A percentile compares a stretch with the other conserved stretches of the same genome.
Evolutionary conservation across 2,113 vertebrate species (phyloP).

Genomic region (Myrmecophaga tridactyla): DNA sequence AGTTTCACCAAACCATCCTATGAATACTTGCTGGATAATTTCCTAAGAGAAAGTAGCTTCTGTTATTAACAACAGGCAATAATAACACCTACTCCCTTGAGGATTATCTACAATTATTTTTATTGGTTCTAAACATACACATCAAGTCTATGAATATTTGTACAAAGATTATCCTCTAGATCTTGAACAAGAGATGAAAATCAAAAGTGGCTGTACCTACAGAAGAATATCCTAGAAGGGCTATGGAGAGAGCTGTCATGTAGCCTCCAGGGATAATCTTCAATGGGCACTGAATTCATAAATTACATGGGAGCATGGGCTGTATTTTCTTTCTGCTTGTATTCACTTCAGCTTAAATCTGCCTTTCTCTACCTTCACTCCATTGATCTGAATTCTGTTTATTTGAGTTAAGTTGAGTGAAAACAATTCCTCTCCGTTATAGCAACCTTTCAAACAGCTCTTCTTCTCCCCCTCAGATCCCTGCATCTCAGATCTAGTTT

Average conservation of each 20-base stretch:
- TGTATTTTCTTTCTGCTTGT: background rate
- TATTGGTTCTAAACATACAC: background rate
- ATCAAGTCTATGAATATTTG: background rate
- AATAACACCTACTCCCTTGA: background rate
- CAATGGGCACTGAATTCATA: background rate
- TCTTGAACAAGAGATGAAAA: background rate
- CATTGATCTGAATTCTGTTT: background rate
- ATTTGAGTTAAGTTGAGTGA: background rate
- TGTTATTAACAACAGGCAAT: background rate
- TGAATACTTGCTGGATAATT: background rate
- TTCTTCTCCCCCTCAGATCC: background rate
- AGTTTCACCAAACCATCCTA: background rate
- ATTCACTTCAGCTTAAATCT: background rate
- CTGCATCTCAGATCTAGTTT: background rate
- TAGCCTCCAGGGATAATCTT: background rate
- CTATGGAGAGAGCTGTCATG: background rate
- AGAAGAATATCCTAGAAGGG: background rate
- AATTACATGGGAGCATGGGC: background rate
- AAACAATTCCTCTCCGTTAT: background rate
- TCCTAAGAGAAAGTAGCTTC: background rate
- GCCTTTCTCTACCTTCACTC: background rate
- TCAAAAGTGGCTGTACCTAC: background rate
- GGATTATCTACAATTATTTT: background rate
- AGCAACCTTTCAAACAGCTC: background rate
- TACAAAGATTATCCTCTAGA: background rate